Base-by-base conservation (phyloP, 2,888 invertebrate genomes). In the Pachliopta kotzebuea region DNA sequence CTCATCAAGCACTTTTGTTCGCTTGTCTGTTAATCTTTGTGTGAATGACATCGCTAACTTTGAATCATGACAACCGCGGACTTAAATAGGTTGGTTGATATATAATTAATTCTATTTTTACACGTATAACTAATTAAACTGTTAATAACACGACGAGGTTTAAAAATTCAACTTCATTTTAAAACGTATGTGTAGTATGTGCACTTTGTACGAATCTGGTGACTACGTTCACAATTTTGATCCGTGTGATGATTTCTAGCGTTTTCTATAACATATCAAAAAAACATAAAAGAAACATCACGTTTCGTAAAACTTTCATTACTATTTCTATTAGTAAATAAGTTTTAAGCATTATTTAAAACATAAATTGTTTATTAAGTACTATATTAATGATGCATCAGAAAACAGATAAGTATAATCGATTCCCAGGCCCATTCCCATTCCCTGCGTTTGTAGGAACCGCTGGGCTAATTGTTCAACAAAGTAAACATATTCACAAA, bases 1-100 rank as follows among this genome's bases (percentile, higher is more conserved):
- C 74, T 69, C 75, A 72, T 70, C 67, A 62, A 67, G 69, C 68
- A 76, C 79, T 82, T 85, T 84, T 86, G 84, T 88, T 72, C 80
- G 79, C 70, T 66, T 69, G 75, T 74, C 74, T 71, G 72, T 72
- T 69, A 66, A 72, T 76, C 76, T 84, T 87, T 88, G 83, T 88
- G 71, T 68, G 69, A 70, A 75, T 81, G 80, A 81, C 83, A 75
- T 67, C 67, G 73, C 68, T 73, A 74, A 74, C 68, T 64, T 69
- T 72, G 74, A 76, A 63, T 59, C 31, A 60, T 65, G 50, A 56
- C 56, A 60, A 56, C 42, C 56, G 42, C 21, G 31, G 78, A 60
- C 50, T 6, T n/a, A 55, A 9, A 50, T 18, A 56, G 20, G 17
- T 52, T 37, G 49, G 29, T 29, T 17, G 21, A 54, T 11, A 42